Conservation (phyloP, 2,888 invertebrate species). For the Chrysolina oricalcia region DNA sequence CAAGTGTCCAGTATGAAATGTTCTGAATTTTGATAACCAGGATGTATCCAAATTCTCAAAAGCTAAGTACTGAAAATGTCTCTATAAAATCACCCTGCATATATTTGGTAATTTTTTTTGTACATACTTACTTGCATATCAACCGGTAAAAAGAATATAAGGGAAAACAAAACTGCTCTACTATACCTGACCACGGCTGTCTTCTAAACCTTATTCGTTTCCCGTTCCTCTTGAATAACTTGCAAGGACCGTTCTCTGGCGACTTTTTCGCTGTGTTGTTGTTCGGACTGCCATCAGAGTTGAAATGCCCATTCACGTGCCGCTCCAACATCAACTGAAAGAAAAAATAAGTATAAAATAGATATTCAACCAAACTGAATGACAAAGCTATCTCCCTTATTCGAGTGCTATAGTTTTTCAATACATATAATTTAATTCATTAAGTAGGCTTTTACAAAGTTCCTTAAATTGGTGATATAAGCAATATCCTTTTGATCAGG, state of each 20-base stretch:
- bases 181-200: conserved; percentile 91
- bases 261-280: conserved; percentile 80
- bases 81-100: conserved; percentile 48
- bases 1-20: too few species aligned
- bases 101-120: conserved; percentile 29
- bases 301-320: conserved; percentile 95
- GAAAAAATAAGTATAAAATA: not conserved
- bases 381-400: too few species aligned
- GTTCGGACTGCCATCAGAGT: conserved; percentile 77
- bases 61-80: conserved; percentile 29
- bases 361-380: not conserved
- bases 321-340: conserved; percentile 88
- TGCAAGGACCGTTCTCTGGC: conserved; percentile 83
- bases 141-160: conserved; percentile 31
- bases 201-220: conserved; percentile 90
- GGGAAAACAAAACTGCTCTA: conserved; percentile 19
- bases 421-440: too few species aligned
- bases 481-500: too few species aligned
- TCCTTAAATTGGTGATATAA: too few species aligned
- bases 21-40: not conserved
- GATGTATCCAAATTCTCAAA: conserved; percentile 2
- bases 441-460: too few species aligned
- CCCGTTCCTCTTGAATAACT: conserved; percentile 88
- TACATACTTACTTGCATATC: conserved; percentile 48
- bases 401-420: too few species aligned